A percentile compares a stretch with the other conserved stretches of the same genome.
Conservation (phyloP, 1,140 invertebrate species). For the Aphelenchoides avenae region DNA sequence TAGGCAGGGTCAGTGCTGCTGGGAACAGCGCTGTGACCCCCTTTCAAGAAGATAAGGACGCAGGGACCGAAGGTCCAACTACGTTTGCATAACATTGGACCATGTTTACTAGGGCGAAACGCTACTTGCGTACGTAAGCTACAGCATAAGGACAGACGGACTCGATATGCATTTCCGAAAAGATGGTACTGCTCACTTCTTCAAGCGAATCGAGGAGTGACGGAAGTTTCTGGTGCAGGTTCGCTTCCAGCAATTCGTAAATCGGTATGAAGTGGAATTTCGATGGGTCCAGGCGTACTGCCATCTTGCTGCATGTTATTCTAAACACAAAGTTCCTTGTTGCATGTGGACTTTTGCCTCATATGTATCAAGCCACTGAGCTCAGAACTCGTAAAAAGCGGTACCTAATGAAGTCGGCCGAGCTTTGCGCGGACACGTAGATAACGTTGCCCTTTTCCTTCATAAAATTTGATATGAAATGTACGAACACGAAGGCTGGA, state of each 20-base stretch:
- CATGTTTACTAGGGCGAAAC: slow-evolving; percentile 1
- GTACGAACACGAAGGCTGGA: slow-evolving; percentile 13
- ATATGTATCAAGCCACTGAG: slow-evolving; percentile 8
- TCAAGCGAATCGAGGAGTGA: slow-evolving; percentile 14
- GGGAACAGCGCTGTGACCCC: too few species aligned
- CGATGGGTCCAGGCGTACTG: slow-evolving; percentile 10
- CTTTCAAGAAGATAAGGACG: too few species aligned
- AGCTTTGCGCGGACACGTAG: slow-evolving; percentile 16
- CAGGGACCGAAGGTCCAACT: too few species aligned
- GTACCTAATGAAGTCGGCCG: slow-evolving; percentile 8
- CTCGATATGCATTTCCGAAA: not conserved
- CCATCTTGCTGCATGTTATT: slow-evolving; percentile 19
- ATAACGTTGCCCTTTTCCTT: slow-evolving; percentile 12
- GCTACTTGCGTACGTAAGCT: not conserved
- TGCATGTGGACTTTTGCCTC: too few species aligned
- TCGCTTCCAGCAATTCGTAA: slow-evolving; percentile 9
- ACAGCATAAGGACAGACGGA: not conserved
- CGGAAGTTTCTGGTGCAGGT: too few species aligned
- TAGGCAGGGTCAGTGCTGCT: too few species aligned
- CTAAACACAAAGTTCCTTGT: slow-evolving; percentile 9
- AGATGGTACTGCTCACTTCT: not conserved
- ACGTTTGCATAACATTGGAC: slow-evolving; percentile 5
- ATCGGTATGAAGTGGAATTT: slow-evolving; percentile 18
- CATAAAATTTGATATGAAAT: slow-evolving; percentile 16
- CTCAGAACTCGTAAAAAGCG: not conserved